phyloP scores from a whole-genome alignment of 2,888 invertebrate genomes.

The Halictus ligatus region DNA sequence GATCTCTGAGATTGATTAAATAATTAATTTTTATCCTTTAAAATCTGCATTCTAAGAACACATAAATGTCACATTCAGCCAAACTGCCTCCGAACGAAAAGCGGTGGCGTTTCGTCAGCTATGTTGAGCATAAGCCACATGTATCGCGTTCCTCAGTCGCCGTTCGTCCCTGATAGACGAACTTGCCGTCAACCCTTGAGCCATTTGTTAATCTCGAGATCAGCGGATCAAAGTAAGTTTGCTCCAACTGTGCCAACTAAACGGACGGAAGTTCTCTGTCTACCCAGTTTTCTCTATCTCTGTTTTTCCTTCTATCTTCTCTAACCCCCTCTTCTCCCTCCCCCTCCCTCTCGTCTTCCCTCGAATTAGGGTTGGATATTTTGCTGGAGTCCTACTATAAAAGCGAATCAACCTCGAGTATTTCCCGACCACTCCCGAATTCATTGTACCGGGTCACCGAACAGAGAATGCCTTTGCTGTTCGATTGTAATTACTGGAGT shows the following conservation, averaged over 20 bases:
- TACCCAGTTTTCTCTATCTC: conserved; percentile 23
- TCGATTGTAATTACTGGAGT: conserved; percentile 63
- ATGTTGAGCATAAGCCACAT: conserved; percentile 12
- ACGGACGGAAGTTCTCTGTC: conserved; percentile 47
- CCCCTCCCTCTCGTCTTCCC: conserved; percentile 17
- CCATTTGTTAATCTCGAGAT: conserved; percentile 67
- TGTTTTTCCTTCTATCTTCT: not conserved
- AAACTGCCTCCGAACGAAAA: not conserved
- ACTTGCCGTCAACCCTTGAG: conserved; percentile 50
- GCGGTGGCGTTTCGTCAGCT: conserved; percentile 24
- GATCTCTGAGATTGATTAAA: too few relatives aligned
- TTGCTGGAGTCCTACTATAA: conserved; percentile 26
- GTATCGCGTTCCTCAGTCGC: conserved; percentile 23
- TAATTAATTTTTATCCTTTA: too few relatives aligned
- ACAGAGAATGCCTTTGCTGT: conserved; percentile 45
- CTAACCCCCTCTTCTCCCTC: not conserved
- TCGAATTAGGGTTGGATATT: conserved; percentile 51
- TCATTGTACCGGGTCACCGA: conserved; percentile 58
- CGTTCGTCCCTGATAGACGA: conserved; percentile 43
- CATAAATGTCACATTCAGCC: not conserved
- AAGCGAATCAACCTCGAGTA: conserved; percentile 40
- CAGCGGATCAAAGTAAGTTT: conserved; percentile 68
- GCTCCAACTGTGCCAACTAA: conserved; percentile 41
- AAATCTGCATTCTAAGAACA: too few relatives aligned
- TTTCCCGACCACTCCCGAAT: conserved; percentile 51